Evolutionary conservation across 2,113 vertebrate species (phyloP), one percentile per base, ranked within the genome.

Genomic region (Calyptommatus sinebrachiatus): DNA sequence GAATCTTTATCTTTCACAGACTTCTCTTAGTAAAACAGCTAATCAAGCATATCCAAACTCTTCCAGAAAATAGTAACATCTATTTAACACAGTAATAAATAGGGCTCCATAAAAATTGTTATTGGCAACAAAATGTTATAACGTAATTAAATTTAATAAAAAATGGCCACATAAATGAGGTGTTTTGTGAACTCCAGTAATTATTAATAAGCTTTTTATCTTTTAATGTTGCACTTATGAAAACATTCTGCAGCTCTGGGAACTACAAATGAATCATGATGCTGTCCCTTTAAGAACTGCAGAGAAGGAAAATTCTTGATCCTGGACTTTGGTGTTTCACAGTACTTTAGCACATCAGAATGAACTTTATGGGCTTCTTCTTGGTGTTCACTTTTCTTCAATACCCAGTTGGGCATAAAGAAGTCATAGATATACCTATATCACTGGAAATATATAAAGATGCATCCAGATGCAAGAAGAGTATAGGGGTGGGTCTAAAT

Each of bases 101-200:
- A 22, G 0, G 3, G 20, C 46, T 84, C n/a, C 7, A 72, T 76
- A 24, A 77, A 82, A 85, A 76, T 3, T 10, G 0, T 29, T 87
- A 81, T 22, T 48, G 5, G 5, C 63, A 87, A 20, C 26, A 85
- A 85, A 85, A 72, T 61, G 8, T 78, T 82, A 74, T 35, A n/a
- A 0, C 0, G 73, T 80, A 20, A 76, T 83, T 79, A 67, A 10
- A 62, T n/a, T 9, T 57, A 81, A 76, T 29, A 71, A 7, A n/a
- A 65, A 80, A 77, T 26, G 65, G 0, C 41, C 1, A 12, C 35
- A 81, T 77, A 71, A 71, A 83, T 35, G 12, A 35, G 26, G 46
- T 80, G 4, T 63, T 76, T 69, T 82, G 6, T 41, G 77, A 73
- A 2, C 1, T 83, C 74, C 77, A 57, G 2, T 8, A 78, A 84